Conservation (phyloP, 2,113 vertebrate genomes). For the Ciconia boyciana region DNA sequence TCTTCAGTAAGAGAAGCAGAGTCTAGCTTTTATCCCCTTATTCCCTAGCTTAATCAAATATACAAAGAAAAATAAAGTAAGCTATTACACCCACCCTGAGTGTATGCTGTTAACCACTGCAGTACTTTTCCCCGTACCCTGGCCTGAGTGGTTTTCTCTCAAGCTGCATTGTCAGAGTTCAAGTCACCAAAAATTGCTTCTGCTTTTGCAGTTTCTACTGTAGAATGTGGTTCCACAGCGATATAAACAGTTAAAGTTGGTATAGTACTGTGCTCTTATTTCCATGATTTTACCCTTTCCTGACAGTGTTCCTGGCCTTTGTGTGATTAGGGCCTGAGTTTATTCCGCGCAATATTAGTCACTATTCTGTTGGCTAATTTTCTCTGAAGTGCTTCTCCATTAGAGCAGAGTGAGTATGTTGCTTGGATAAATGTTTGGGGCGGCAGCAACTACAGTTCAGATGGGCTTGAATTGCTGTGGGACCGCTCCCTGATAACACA, state of each 20-base stretch:
- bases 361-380: background rate
- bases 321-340: background rate
- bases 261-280: background rate
- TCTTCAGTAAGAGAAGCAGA: background rate
- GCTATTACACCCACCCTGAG: background rate
- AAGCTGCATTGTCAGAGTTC: background rate
- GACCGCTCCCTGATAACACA: background rate
- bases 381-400: background rate
- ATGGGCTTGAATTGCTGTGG: background rate
- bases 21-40: background rate
- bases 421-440: background rate
- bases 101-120: background rate
- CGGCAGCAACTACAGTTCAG: background rate
- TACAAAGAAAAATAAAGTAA: background rate
- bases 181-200: background rate
- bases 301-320: background rate
- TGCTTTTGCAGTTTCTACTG: background rate
- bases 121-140: background rate
- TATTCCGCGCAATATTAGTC: background rate
- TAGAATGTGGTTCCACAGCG: background rate
- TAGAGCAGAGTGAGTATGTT: background rate
- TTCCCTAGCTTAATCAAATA: background rate
- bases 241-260: background rate
- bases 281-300: background rate
- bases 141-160: background rate